These are phyloP conservation scores for human (Homo sapiens) DNA, from an alignment of 2,113 vertebrate species.

Conservation along the genomic window GRCh38 chrX:42715501-42716000, in stretches of 20 bases:
- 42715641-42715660: not conserved
- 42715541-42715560: conserved; percentile 54
- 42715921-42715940: conserved; percentile 33
- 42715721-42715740: not conserved
- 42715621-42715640: not conserved
- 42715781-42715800: not conserved
- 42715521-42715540: conserved; percentile 61
- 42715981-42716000: not conserved
- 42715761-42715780: not conserved
- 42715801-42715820: not conserved
- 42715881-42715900: not conserved
- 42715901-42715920: conserved; percentile 1
- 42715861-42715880: not conserved
- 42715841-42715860: not conserved
- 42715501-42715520: conserved; percentile 59
- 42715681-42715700: not conserved
- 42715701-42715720: not conserved
- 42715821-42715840: conserved; percentile 5
- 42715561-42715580: conserved; percentile 53
- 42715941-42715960: conserved; percentile 13
- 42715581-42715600: not conserved
- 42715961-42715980: conserved; percentile 28
- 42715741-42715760: not conserved
- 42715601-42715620: not conserved
- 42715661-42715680: not conserved